Evolutionary conservation across 1,140 invertebrate genomes (phyloP).

Genomic region (Thrips palmi): DNA sequence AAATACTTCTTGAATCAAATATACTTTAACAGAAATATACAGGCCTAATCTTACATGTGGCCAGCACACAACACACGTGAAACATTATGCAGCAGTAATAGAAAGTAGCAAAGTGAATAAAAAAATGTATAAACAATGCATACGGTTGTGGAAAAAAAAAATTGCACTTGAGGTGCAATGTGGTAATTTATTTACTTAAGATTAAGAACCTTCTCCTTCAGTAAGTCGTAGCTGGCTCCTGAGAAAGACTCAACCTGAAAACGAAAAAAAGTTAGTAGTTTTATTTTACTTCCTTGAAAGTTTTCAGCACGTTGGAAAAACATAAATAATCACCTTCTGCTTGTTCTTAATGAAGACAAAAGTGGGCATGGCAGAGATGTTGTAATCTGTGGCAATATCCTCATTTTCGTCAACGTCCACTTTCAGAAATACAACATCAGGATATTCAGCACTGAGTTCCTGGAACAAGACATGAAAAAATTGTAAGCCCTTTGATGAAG

Average conservation of each 20-base stretch:
- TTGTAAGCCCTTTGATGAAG: not conserved
- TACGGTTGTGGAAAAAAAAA: no score
- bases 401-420: constrained; percentile 82
- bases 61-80: no score
- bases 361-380: constrained; percentile 80
- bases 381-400: constrained; percentile 59
- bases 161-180: no score
- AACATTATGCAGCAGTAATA: no score
- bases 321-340: constrained; percentile 29
- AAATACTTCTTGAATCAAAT: no score
- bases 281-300: constrained; percentile 1
- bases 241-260: constrained; percentile 38
- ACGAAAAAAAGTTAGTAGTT: constrained; percentile 6
- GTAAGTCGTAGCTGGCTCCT: constrained; percentile 58
- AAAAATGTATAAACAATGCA: no score
- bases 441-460: constrained; percentile 29
- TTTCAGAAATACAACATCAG: constrained; percentile 41
- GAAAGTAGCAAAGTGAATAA: no score
- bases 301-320: not conserved
- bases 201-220: constrained; percentile 31
- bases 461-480: constrained; percentile 26
- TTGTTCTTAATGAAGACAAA: constrained; percentile 75
- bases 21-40: no score
- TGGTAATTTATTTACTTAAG: constrained; percentile 12
- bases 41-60: no score